These are phyloP conservation scores for Unio delphinus DNA, from an alignment of 2,888 invertebrate genomes.

Conservation along the genomic window DNA sequence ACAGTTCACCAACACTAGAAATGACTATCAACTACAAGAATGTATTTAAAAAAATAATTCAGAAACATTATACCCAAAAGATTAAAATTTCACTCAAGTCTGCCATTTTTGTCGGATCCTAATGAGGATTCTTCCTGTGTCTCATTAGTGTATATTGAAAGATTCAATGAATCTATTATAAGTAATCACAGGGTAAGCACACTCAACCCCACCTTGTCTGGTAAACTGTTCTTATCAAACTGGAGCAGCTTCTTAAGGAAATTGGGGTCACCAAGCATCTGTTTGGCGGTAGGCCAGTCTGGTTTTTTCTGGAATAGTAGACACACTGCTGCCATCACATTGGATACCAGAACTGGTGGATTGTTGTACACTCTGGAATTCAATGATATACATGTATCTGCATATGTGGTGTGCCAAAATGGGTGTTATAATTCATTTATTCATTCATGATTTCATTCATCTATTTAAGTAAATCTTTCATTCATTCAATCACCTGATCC, in stretches of 20 bases:
- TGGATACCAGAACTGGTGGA: slow-evolving; percentile 67
- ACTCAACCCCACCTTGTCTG: slow-evolving; percentile 60
- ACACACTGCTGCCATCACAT: slow-evolving; percentile 69
- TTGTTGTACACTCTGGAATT: slow-evolving; percentile 62
- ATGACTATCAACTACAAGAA: no score
- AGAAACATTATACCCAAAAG: no score
- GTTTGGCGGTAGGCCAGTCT: slow-evolving; percentile 68
- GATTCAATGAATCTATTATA: neutral
- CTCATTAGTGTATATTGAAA: neutral
- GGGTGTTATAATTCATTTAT: neutral
- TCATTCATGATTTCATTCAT: neutral
- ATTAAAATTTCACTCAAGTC: no score
- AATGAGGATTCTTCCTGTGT: no score
- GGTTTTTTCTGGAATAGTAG: slow-evolving; percentile 69
- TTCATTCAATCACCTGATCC: neutral
- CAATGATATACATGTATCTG: neutral
- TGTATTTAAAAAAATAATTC: no score
- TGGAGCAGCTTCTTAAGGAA: slow-evolving; percentile 67
- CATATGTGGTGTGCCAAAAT: neutral
- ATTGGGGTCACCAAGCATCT: slow-evolving; percentile 65
- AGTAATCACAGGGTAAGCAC: neutral
- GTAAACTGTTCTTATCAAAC: slow-evolving; percentile 68
- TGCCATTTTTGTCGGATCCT: no score
- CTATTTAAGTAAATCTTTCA: neutral
- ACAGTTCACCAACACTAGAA: no score